Evolutionary conservation across 2,888 invertebrate species (phyloP).

Genomic region (Unio pictorum): DNA sequence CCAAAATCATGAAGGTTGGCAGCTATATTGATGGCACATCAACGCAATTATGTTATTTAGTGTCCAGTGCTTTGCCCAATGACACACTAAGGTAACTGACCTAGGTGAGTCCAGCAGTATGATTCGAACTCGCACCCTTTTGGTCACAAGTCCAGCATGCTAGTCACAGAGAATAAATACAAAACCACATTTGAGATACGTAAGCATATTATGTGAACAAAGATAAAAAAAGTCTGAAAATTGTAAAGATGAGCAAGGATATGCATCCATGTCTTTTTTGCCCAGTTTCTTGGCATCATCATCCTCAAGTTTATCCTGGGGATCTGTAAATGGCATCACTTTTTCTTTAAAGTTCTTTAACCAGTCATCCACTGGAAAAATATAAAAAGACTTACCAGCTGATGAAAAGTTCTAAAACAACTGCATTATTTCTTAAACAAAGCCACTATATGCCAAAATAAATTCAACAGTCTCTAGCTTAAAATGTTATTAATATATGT

Average conservation of each 20-base stretch:
- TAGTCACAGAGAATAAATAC: too few species aligned
- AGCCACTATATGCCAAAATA: background rate
- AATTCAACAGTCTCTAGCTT: background rate
- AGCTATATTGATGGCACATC: too few species aligned
- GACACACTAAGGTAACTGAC: too few species aligned
- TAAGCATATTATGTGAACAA: too few species aligned
- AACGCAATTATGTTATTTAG: too few species aligned
- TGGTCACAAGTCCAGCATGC: too few species aligned
- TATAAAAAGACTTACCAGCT: background rate
- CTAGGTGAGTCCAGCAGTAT: too few species aligned
- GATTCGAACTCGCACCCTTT: too few species aligned
- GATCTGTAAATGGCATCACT: constrained; percentile 89
- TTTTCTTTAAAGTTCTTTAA: constrained; percentile 86
- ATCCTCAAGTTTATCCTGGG: constrained; percentile 79
- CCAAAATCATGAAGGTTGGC: too few species aligned
- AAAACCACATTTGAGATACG: too few species aligned
- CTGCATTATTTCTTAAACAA: background rate
- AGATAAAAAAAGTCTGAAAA: too few species aligned
- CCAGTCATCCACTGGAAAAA: constrained; percentile 71
- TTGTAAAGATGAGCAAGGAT: constrained; percentile 62
- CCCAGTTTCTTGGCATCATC: constrained; percentile 89
- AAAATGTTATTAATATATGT: background rate
- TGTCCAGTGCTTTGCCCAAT: too few species aligned
- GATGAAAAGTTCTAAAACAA: background rate
- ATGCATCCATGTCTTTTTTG: constrained; percentile 80